Base-by-base conservation (phyloP, 1,140 invertebrate species). In the Drosophila miranda region DNA sequence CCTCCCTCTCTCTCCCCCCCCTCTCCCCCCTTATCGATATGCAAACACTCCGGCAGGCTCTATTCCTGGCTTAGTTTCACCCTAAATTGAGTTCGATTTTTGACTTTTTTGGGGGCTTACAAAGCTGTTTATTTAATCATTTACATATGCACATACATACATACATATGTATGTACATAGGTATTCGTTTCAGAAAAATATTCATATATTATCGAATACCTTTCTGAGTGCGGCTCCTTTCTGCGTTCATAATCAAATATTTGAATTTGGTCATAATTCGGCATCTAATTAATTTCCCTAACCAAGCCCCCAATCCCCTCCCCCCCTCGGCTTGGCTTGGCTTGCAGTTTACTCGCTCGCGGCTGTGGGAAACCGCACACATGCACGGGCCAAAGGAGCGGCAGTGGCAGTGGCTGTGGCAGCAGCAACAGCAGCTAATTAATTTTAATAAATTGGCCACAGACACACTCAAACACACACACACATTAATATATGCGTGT, bases 361-460 rank as follows among this genome's bases (percentile, higher is more conserved):
- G 64, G 48, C 54, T 69, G 41, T 70, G 52, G 70, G 34, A 75
- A 75, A 75, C 75, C 72, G 51, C 71, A 68, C 54, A 67, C 55
- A 72, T 68, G 64, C 48, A 69, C 34, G 34, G 34, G 34, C 34
- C 34, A 38, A 13, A 38, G 28, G 49, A 14, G 70, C 53, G 60
- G 57, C 46, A 23, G 16, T 16, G 60, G 57, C 46, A 23, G 16
- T 16, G 16, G 16, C 16, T 16, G 2, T 23, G 42, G 58, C 46
- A 61, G 44, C 59, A 58, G 48, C 52, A n/a, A n/a, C n/a, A 52
- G 75, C 62, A 83, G 81, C 81, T 86, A 84, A 84, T 84, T 84
- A 84, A 84, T 86, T 86, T 84, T 84, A 86, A 86, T 84, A 84
- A 84, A 86, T 84, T 86, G 67, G 76, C 80, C 81, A 38, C 34